phyloP scores from a whole-genome alignment of 2,888 invertebrate genomes.

The Dolomedes plantarius region DNA sequence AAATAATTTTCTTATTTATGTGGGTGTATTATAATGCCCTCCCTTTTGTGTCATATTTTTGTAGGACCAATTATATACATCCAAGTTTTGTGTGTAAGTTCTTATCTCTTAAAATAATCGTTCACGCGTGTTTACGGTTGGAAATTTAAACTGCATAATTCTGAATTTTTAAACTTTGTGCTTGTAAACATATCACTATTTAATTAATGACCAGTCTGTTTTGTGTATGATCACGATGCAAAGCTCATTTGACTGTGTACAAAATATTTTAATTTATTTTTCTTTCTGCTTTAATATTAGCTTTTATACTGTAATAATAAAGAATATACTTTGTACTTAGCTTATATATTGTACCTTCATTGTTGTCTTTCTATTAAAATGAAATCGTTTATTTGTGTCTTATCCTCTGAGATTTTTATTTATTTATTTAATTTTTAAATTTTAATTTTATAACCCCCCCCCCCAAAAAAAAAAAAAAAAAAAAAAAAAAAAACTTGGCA shows the following conservation, averaged over 20 bases:
- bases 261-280: conserved; percentile 29
- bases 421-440: too few species aligned
- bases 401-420: too few species aligned
- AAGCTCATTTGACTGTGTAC: conserved; percentile 32
- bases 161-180: not conserved
- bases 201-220: not conserved
- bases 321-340: conserved; percentile 40
- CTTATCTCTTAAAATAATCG: too few species aligned
- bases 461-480: too few species aligned
- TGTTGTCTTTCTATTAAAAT: conserved; percentile 39
- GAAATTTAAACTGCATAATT: too few species aligned
- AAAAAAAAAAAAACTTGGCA: too few species aligned
- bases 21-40: too few species aligned
- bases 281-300: conserved; percentile 26
- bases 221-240: not conserved
- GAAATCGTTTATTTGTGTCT: conserved; percentile 14
- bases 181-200: conserved; percentile 15
- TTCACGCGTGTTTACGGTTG: too few species aligned
- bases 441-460: too few species aligned
- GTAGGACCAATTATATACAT: too few species aligned
- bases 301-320: conserved; percentile 43
- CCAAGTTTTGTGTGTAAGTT: too few species aligned
- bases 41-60: conserved; percentile 49
- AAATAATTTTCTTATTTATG: not conserved
- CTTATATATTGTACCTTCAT: conserved; percentile 30